Percentiles rank a stretch among this genome's conserved stretches.
Evolutionary conservation across 2,888 invertebrate genomes (phyloP).

Genomic region (Electrophaes corylata): DNA sequence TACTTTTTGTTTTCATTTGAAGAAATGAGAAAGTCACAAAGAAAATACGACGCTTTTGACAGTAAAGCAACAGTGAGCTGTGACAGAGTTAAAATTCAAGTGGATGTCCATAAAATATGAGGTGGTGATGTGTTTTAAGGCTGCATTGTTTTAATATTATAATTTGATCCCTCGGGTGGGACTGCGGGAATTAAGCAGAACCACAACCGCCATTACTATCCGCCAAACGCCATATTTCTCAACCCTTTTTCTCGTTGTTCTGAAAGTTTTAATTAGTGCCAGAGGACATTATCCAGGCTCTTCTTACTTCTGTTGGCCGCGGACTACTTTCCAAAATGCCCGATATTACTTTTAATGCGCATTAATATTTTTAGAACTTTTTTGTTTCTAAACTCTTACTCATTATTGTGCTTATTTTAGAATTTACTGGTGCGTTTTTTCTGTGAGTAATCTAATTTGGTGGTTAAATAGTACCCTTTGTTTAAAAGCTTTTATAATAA

Average conservation of each 20-base stretch:
- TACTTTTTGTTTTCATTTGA: conserved; percentile 24
- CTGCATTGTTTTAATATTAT: conserved; percentile 54
- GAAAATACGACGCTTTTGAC: conserved; percentile 24
- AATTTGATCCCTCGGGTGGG: conserved; percentile 58
- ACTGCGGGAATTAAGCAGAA: conserved; percentile 70
- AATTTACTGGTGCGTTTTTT: conserved; percentile 16
- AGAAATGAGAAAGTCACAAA: conserved; percentile 27
- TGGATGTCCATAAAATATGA: conserved; percentile 33
- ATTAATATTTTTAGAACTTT: conserved; percentile 56
- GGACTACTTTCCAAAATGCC: conserved; percentile 63
- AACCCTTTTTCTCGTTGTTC: conserved; percentile 77
- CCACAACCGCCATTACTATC: conserved; percentile 73
- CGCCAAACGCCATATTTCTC: conserved; percentile 76
- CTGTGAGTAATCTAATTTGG: conserved; percentile 8
- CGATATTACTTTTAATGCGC: conserved; percentile 60
- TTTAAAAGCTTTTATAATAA: not conserved
- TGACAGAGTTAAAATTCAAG: conserved; percentile 25
- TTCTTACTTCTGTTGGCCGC: conserved; percentile 64
- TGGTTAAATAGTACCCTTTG: not conserved
- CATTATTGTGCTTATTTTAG: conserved; percentile 36
- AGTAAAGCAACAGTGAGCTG: conserved; percentile 21
- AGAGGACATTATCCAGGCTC: conserved; percentile 78
- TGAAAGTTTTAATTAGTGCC: conserved; percentile 83
- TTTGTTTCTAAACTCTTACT: conserved; percentile 45
- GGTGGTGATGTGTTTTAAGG: conserved; percentile 26